Evolutionary conservation across 2,113 vertebrate genomes (phyloP).

Genomic region (Ciconia boyciana): DNA sequence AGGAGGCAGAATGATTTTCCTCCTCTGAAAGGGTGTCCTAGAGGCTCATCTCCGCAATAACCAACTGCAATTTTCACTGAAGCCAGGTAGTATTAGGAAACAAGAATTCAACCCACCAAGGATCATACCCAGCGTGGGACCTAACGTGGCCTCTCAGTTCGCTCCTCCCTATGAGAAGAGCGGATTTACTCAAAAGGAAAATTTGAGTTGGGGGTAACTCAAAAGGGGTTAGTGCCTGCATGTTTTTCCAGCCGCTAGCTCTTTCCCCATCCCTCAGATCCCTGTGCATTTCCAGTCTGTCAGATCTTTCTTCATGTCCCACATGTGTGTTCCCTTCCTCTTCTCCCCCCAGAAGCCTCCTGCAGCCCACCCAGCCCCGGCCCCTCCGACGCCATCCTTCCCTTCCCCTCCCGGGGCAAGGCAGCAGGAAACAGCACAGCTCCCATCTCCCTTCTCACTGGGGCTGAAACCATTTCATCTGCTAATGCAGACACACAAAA

Average conservation of each 20-base stretch:
- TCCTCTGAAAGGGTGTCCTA: background rate
- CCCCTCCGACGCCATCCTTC: background rate
- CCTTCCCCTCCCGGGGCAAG: background rate
- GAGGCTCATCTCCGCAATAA: background rate
- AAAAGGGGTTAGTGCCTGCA: background rate
- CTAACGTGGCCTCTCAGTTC: background rate
- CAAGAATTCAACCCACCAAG: background rate
- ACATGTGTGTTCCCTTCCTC: background rate
- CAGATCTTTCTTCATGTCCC: background rate
- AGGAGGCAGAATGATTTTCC: background rate
- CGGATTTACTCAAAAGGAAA: background rate
- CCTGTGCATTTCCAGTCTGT: background rate
- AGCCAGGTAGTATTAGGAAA: background rate
- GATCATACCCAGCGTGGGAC: background rate
- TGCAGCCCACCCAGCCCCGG: background rate
- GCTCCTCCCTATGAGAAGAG: background rate
- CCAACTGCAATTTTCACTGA: background rate
- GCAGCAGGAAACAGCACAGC: background rate
- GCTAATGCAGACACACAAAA: background rate
- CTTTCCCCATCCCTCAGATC: background rate
- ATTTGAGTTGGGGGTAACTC: background rate
- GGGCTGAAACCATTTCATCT: background rate
- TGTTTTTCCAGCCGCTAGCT: background rate
- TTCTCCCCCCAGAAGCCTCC: background rate
- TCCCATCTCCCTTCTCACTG: background rate